Evolutionary conservation across 2,113 vertebrate species (phyloP).

Genomic region (Psettodes erumei): DNA sequence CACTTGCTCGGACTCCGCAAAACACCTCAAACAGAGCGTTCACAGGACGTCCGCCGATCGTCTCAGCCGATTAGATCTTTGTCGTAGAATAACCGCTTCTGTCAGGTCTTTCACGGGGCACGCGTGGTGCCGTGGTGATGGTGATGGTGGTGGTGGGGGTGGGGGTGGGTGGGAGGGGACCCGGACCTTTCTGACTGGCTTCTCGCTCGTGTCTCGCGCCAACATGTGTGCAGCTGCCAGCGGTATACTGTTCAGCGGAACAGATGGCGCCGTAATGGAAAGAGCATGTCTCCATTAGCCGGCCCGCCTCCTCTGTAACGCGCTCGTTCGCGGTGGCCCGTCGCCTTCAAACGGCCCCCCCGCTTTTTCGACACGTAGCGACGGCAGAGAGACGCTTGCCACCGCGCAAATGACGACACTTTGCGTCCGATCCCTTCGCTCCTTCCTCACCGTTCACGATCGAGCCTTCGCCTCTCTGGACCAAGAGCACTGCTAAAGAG

Average conservation of each 20-base stretch:
- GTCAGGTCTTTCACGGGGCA: slow-evolving; percentile 53
- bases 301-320: slow-evolving; percentile 58
- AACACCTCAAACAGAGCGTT: slow-evolving; percentile 23
- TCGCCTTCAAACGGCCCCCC: slow-evolving; percentile 49
- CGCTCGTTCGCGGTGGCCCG: slow-evolving; percentile 62
- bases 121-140: no score
- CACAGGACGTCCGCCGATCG: slow-evolving; percentile 35
- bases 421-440: no score
- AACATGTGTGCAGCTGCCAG: slow-evolving; percentile 76
- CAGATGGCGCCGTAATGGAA: slow-evolving; percentile 79
- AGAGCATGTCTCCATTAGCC: slow-evolving; percentile 79
- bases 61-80: slow-evolving; percentile 49
- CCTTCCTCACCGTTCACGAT: neutral
- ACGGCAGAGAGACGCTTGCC: slow-evolving; percentile 15
- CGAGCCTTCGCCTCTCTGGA: no score
- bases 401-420: slow-evolving; percentile 17
- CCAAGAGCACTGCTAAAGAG: no score
- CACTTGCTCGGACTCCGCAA: neutral
- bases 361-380: slow-evolving; percentile 57
- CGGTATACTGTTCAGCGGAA: slow-evolving; percentile 57
- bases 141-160: no score
- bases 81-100: slow-evolving; percentile 41
- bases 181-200: slow-evolving; percentile 55
- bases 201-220: slow-evolving; percentile 61
- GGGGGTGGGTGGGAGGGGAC: no score